Percentiles rank a stretch among this genome's conserved stretches.
Evolutionary conservation across 2,888 invertebrate genomes (phyloP).

Genomic region (Spilosoma lubricipeda): DNA sequence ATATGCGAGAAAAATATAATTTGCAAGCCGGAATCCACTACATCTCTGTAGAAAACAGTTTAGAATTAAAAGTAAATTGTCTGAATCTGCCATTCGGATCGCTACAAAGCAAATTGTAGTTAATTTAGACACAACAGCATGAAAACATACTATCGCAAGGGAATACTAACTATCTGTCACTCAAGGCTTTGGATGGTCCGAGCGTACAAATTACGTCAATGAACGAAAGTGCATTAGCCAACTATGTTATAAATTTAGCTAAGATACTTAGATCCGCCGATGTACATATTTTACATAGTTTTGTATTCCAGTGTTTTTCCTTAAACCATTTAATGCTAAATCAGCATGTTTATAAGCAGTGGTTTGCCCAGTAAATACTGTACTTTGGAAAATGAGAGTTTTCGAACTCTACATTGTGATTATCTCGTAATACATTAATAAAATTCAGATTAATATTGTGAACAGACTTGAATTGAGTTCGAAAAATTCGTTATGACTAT

Average conservation of each 20-base stretch:
- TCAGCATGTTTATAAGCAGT: not conserved
- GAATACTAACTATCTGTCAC: slow-evolving; percentile 20
- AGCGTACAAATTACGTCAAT: slow-evolving; percentile 51
- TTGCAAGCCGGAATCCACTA: not conserved
- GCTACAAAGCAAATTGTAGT: slow-evolving; percentile 10
- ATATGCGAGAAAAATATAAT: slow-evolving; percentile 5
- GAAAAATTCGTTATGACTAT: not conserved
- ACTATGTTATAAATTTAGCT: not conserved
- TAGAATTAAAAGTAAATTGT: slow-evolving; percentile 7
- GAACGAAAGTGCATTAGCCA: slow-evolving; percentile 50
- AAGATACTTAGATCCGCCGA: slow-evolving; percentile 6
- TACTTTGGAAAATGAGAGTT: not conserved
- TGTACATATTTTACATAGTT: slow-evolving; percentile 4
- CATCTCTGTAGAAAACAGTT: slow-evolving; percentile 13
- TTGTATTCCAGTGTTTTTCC: slow-evolving; percentile 5
- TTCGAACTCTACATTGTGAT: not conserved
- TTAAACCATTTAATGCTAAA: not conserved
- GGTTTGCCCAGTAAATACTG: not conserved
- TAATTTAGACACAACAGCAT: slow-evolving; percentile 15
- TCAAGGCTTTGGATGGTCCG: not conserved
- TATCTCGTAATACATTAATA: not conserved
- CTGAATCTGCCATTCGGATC: slow-evolving; percentile 13
- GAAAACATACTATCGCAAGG: slow-evolving; percentile 26
- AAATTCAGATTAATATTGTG: too few species aligned
- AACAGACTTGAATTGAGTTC: not conserved